A percentile compares a stretch with the other conserved stretches of the same genome.
Conservation (phyloP, 2,797 vertebrate genomes). For the Anisognathus igniventris region DNA sequence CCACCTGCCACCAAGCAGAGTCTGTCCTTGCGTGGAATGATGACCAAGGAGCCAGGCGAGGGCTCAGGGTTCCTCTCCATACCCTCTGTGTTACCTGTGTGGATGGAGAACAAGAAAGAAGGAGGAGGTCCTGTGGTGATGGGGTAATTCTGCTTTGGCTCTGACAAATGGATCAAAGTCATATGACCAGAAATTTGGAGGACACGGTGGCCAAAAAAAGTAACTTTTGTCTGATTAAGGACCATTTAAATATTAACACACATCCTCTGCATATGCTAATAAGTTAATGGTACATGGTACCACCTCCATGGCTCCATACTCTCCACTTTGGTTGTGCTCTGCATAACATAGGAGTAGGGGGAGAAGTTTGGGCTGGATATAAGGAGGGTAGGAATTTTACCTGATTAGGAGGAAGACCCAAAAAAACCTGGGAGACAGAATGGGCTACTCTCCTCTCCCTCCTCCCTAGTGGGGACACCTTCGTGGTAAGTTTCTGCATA, state of each 20-base stretch:
- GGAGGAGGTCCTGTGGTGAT: background rate
- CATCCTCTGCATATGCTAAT: accelerated
- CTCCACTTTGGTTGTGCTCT: background rate
- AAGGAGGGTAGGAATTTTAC: background rate
- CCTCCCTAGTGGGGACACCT: background rate
- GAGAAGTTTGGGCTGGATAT: background rate
- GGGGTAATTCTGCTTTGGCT: background rate
- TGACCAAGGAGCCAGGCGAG: background rate
- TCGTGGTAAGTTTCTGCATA: background rate
- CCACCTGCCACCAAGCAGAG: background rate
- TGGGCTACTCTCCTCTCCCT: background rate
- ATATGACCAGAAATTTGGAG: background rate
- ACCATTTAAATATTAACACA: background rate
- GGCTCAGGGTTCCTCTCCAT: background rate
- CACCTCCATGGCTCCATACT: accelerated
- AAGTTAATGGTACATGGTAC: background rate
- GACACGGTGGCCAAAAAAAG: background rate
- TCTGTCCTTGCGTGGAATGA: background rate
- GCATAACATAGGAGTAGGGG: background rate
- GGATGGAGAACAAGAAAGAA: background rate
- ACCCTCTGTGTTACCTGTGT: background rate
- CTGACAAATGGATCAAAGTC: background rate
- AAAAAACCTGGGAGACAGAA: background rate
- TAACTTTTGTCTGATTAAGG: background rate
- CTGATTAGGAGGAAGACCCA: background rate